These are phyloP conservation scores for Xestia xanthographa DNA, from an alignment of 2,888 invertebrate species.

Conservation along the genomic window DNA sequence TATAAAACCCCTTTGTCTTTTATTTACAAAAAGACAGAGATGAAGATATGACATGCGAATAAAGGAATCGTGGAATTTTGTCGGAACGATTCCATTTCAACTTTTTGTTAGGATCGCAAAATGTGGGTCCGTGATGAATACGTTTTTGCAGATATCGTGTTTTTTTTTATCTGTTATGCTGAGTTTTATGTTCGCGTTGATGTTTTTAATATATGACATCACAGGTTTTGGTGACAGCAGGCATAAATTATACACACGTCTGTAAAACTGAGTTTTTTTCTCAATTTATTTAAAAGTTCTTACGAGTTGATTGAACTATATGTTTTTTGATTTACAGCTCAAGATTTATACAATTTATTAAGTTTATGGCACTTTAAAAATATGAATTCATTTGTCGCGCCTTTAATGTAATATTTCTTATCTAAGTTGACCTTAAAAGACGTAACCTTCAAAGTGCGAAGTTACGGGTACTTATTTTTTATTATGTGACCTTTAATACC, in stretches of 20 bases:
- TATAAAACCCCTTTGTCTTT: slow-evolving; percentile 74
- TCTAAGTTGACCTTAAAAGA: slow-evolving; percentile 55
- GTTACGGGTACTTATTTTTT: slow-evolving; percentile 68
- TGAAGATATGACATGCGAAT: slow-evolving; percentile 77
- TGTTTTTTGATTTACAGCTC: slow-evolving; percentile 9
- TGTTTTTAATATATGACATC: slow-evolving; percentile 29
- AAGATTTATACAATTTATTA: slow-evolving; percentile 15
- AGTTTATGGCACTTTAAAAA: slow-evolving; percentile 10
- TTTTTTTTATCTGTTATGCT: slow-evolving; percentile 34
- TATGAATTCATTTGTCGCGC: slow-evolving; percentile 24
- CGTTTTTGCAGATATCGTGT: slow-evolving; percentile 32
- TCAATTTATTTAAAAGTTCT: neutral
- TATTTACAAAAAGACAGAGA: slow-evolving; percentile 75
- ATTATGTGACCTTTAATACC: slow-evolving; percentile 67
- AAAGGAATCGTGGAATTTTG: slow-evolving; percentile 69
- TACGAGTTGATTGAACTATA: neutral
- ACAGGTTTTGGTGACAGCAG: slow-evolving; percentile 5
- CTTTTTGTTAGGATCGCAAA: slow-evolving; percentile 53
- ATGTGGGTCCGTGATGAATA: slow-evolving; percentile 54
- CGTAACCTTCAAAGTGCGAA: slow-evolving; percentile 54
- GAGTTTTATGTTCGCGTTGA: slow-evolving; percentile 35
- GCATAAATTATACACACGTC: neutral
- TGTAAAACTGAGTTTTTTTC: neutral
- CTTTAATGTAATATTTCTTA: slow-evolving; percentile 44
- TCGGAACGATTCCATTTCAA: slow-evolving; percentile 66